Evolutionary conservation across 2,113 vertebrate genomes (phyloP).

Genomic region (Podarcis raffonei): DNA sequence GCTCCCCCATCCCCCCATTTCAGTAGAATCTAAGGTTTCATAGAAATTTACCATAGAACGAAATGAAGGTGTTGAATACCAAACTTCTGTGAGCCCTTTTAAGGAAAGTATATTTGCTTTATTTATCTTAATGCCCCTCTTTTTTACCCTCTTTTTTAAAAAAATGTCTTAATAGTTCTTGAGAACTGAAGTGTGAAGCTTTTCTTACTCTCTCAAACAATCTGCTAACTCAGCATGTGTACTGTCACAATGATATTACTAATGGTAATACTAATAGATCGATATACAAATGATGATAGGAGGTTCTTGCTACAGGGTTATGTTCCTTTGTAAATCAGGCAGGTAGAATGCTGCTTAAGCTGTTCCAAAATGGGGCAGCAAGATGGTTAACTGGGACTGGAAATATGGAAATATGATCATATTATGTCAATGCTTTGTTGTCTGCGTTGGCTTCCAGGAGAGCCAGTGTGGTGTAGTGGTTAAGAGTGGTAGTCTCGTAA

Average conservation of each 20-base stretch:
- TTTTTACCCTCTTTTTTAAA: background rate
- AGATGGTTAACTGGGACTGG: too few species aligned
- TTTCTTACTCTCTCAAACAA: background rate
- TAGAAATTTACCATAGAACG: constrained; percentile 64
- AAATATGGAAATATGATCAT: too few species aligned
- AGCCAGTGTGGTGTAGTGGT: too few species aligned
- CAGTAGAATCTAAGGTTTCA: constrained; percentile 59
- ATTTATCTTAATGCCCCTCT: background rate
- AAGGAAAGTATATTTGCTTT: constrained; percentile 23
- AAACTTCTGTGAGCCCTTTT: constrained; percentile 26
- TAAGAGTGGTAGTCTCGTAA: too few species aligned
- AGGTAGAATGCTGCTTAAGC: too few species aligned
- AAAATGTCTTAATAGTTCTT: background rate
- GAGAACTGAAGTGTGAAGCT: background rate
- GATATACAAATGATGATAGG: background rate
- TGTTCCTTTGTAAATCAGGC: background rate
- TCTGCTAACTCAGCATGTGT: background rate
- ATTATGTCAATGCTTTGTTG: too few species aligned
- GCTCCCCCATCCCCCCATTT: constrained; percentile 37
- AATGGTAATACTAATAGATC: background rate
- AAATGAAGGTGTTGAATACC: constrained; percentile 51
- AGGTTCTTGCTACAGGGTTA: background rate
- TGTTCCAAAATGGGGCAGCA: too few species aligned
- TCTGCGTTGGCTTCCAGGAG: too few species aligned
- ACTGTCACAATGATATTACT: background rate